Percentiles rank a stretch among this genome's conserved stretches.
These are phyloP conservation scores for Uropetala carovei DNA, from an alignment of 2,888 invertebrate genomes.

Conservation along the genomic window DNA sequence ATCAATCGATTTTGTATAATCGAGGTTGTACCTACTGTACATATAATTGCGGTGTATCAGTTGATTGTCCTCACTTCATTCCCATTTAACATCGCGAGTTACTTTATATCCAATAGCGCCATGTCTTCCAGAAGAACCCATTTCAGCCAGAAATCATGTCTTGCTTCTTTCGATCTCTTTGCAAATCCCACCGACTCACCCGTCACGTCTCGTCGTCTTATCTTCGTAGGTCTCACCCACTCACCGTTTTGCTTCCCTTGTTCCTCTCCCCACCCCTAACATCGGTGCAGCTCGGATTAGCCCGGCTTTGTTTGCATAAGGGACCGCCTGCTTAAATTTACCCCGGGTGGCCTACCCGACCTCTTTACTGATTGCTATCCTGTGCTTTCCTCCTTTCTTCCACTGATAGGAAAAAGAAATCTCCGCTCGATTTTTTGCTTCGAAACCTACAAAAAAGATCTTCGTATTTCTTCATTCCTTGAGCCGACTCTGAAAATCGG, in stretches of 20 bases:
- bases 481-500: neutral
- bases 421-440: neutral
- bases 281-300: constrained; percentile 31
- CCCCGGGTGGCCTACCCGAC: constrained; percentile 44
- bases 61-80: too few relatives aligned
- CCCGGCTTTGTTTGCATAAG: constrained; percentile 59
- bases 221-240: neutral
- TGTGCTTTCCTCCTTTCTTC: neutral
- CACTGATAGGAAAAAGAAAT: neutral
- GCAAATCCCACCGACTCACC: neutral
- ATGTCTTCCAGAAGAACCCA: too few relatives aligned
- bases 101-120: too few relatives aligned
- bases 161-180: too few relatives aligned
- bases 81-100: too few relatives aligned
- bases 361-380: neutral
- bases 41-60: too few relatives aligned
- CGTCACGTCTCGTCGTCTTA: constrained; percentile 31
- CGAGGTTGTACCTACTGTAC: too few relatives aligned
- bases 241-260: neutral
- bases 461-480: neutral
- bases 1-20: too few relatives aligned
- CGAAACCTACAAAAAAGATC: neutral
- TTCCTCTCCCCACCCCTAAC: neutral
- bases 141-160: too few relatives aligned
- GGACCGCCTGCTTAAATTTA: constrained; percentile 55